Conservation (phyloP, 2,888 invertebrate genomes). For the Stenolophus ochropezus region DNA sequence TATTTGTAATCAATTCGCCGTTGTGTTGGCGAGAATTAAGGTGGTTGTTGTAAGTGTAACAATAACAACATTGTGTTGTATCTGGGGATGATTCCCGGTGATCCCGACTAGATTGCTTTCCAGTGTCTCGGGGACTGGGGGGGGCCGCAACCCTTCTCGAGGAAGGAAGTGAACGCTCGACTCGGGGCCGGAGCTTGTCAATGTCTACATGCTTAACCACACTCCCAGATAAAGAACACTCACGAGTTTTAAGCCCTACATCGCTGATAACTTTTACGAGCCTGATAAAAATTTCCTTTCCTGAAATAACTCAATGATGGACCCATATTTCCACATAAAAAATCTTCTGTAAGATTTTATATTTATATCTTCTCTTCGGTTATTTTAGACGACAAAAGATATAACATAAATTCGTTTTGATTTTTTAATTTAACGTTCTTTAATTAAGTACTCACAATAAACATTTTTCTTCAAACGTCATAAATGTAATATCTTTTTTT, state of each 20-base stretch:
- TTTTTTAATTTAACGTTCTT: too few species aligned
- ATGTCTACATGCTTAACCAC: neutral
- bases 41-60: neutral
- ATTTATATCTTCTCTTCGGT: too few species aligned
- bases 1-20: too few species aligned
- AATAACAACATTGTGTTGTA: neutral
- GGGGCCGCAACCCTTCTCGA: neutral
- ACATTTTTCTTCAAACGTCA: too few species aligned
- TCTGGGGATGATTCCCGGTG: neutral
- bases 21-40: neutral
- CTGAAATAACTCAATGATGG: neutral
- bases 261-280: neutral
- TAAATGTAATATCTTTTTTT: too few species aligned
- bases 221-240: neutral
- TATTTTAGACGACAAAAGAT: too few species aligned
- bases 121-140: neutral
- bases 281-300: neutral
- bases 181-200: neutral
- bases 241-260: neutral
- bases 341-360: too few species aligned
- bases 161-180: neutral
- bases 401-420: too few species aligned
- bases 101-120: neutral
- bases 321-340: too few species aligned
- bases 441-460: too few species aligned